Evolutionary conservation across 2,888 invertebrate species (phyloP).

Genomic region (Campaea margaritaria): DNA sequence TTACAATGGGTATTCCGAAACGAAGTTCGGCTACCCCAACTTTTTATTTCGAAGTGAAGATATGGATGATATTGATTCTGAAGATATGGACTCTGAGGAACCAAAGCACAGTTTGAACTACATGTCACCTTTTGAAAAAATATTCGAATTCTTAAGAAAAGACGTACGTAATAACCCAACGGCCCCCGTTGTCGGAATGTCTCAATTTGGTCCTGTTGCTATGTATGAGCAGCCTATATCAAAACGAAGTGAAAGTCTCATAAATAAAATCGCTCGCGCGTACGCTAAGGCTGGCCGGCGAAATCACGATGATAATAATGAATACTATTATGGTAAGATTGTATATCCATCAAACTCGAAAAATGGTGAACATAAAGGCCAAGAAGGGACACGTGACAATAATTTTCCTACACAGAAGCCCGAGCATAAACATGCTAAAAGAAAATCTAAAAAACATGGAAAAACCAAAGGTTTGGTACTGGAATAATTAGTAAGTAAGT

Average conservation of each 20-base stretch:
- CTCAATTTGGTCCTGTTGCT: conserved; percentile 64
- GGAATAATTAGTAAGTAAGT: conserved; percentile 5
- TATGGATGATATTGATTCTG: conserved; percentile 6
- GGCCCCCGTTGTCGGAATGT: conserved; percentile 56
- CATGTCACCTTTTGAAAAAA: conserved; percentile 54
- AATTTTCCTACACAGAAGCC: neutral
- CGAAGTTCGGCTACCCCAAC: conserved; percentile 14
- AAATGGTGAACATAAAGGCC: neutral
- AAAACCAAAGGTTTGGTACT: conserved; percentile 1
- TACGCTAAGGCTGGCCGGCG: conserved; percentile 51
- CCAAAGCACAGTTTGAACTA: neutral
- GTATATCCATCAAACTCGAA: conserved; percentile 8
- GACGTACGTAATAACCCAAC: conserved; percentile 62
- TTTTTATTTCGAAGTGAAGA: too few relatives aligned
- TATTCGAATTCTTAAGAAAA: conserved; percentile 58
- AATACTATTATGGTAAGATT: conserved; percentile 38
- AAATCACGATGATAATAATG: conserved; percentile 33
- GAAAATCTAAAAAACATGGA: conserved; percentile 5
- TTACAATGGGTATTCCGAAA: conserved; percentile 14
- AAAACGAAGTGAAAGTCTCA: conserved; percentile 58
- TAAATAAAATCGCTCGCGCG: conserved; percentile 57
- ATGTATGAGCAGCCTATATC: conserved; percentile 72
- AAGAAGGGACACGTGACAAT: neutral
- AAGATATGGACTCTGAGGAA: neutral
- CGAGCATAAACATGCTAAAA: neutral